Evolutionary conservation across 2,888 invertebrate genomes (phyloP).

Genomic region (Hypselothyrea guttata): DNA sequence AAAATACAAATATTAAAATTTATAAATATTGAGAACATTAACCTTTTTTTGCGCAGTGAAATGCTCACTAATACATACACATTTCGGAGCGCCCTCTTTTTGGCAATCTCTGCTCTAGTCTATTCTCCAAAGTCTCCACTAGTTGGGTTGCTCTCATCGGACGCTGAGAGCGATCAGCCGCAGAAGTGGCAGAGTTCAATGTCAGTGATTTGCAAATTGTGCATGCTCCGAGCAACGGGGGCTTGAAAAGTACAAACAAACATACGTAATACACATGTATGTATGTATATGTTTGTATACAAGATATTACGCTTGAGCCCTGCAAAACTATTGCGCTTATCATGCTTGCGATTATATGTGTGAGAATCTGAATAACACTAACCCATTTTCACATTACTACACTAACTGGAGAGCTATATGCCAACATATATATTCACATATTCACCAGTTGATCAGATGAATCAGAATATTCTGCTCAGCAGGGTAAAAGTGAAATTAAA

Average conservation of each 20-base stretch:
- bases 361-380: background rate
- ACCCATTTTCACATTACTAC: too few relatives aligned
- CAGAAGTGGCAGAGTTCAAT: slow-evolving; percentile 60
- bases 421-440: too few relatives aligned
- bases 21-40: too few relatives aligned
- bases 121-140: slow-evolving; percentile 43
- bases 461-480: too few relatives aligned
- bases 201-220: slow-evolving; percentile 53
- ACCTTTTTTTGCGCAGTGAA: too few relatives aligned
- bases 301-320: slow-evolving; percentile 1
- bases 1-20: too few relatives aligned
- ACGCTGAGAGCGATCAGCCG: slow-evolving; percentile 26
- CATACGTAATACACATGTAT: slow-evolving; percentile 16
- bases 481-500: too few relatives aligned
- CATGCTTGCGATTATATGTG: background rate
- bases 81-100: too few relatives aligned
- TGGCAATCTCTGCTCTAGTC: too few relatives aligned
- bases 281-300: background rate
- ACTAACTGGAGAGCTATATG: too few relatives aligned
- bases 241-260: slow-evolving; percentile 36
- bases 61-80: too few relatives aligned
- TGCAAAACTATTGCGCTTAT: background rate
- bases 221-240: slow-evolving; percentile 31
- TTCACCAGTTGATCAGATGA: too few relatives aligned
- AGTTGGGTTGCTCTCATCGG: background rate